Evolutionary conservation across 2,113 vertebrate genomes (phyloP), one percentile per base, ranked within the genome.

Genomic region (Nannospalax galili): DNA sequence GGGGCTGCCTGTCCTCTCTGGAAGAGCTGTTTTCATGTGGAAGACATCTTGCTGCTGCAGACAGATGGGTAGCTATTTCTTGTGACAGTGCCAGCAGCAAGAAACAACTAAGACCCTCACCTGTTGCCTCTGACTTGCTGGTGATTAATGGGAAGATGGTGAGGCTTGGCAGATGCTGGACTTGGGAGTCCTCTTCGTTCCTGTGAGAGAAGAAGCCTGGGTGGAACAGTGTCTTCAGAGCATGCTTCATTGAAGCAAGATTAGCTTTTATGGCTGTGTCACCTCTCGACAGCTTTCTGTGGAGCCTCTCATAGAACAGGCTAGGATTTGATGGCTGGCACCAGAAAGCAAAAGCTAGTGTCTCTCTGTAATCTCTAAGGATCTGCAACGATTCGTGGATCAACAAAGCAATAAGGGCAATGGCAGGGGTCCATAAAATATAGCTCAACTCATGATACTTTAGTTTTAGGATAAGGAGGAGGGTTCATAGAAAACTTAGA

Each of bases 381-480:
- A 45, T 79, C 86, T 70, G 28, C 62, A 73, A 17, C 2, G 0
- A 19, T 84, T 94, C 72, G 5, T 12, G 1, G 88, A 62, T 5
- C 19, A 75, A 70, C 87, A 58, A 91, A 79, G 67, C 42, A 81
- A 52, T 82, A 64, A 85, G 64, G 87, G 10, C 74, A 72, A 24
- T 62, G 10, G 65, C 85, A 82, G 82, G 52, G 24, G 64, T 96
- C 32, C 32, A 35, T 0, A 74, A 79, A 81, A 48, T 42, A 30
- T 75, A 88, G 37, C 94, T 93, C 74, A 84, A n/a, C 35, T 42
- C 67, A 37, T 52, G 65, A 93, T 80, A 73, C 94, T 92, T 87
- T 22, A 80, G 81, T 87, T 96, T 93, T n/a, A 91, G 69, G 72
- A 37, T 94, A 74, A 80, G 84, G 35, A n/a, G 19, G 42, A 74